These are phyloP conservation scores for Myopa tessellatipennis DNA, from an alignment of 2,888 invertebrate species.

Conservation along the genomic window DNA sequence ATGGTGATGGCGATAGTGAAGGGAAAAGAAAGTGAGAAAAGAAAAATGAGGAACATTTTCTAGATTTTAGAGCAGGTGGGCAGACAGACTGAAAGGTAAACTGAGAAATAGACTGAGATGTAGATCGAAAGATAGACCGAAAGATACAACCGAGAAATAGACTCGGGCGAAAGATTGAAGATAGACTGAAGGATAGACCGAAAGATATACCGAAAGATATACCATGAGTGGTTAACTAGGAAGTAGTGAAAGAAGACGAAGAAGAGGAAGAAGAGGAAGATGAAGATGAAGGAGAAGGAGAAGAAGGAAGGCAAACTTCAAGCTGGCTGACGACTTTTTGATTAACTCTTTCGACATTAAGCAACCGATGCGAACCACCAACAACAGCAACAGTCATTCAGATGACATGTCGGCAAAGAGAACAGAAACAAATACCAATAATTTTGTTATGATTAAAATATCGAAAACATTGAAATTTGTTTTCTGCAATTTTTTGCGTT, in stretches of 20 bases:
- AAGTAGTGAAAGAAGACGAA: neutral
- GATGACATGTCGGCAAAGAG: neutral
- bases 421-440: neutral
- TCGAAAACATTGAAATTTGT: conserved; percentile 37
- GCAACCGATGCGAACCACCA: neutral
- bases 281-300: neutral
- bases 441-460: conserved; percentile 46
- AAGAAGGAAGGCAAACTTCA: neutral
- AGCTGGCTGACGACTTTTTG: conserved; percentile 15
- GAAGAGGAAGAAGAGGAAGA: neutral
- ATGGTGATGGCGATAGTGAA: too few species aligned
- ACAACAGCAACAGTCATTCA: neutral
- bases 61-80: too few species aligned
- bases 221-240: neutral
- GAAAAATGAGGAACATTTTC: too few species aligned
- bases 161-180: too few species aligned
- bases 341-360: conserved; percentile 16
- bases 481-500: neutral
- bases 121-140: too few species aligned
- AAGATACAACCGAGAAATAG: too few species aligned
- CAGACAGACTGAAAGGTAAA: too few species aligned
- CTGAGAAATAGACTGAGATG: too few species aligned
- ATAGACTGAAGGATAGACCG: too few species aligned
- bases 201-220: too few species aligned
- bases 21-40: too few species aligned